phyloP scores from a whole-genome alignment of 2,797 vertebrate species.

The Pipistrellus nathusii region DNA sequence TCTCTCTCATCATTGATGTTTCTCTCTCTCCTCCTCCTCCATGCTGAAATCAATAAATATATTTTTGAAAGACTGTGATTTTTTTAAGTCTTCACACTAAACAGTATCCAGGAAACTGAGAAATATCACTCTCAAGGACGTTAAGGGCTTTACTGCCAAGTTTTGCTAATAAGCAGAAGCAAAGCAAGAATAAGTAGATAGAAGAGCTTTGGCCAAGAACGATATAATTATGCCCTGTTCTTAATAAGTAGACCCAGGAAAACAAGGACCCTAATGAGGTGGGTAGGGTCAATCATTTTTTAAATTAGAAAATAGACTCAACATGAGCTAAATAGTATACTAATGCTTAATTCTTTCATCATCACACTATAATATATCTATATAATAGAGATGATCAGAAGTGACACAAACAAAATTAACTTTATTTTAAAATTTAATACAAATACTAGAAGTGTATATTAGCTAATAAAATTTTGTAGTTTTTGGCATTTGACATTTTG shows the following conservation, averaged over 20 bases:
- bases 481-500: background rate
- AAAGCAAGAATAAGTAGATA: background rate
- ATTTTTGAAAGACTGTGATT: background rate
- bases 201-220: background rate
- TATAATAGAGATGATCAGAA: background rate
- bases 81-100: background rate
- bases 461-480: background rate
- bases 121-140: too few species aligned
- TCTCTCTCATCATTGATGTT: too few species aligned
- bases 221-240: background rate
- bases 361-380: background rate
- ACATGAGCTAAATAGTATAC: background rate
- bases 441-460: background rate
- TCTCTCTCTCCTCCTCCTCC: too few species aligned
- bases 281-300: background rate
- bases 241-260: background rate
- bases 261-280: background rate
- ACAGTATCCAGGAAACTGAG: background rate
- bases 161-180: background rate
- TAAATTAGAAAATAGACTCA: background rate
- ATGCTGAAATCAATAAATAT: too few species aligned
- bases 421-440: conserved; percentile 11
- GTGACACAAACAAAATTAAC: background rate
- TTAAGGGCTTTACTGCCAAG: background rate
- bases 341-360: background rate